phyloP scores from a whole-genome alignment of 2,797 vertebrate genomes.

The Macrochelys suwanniensis region DNA sequence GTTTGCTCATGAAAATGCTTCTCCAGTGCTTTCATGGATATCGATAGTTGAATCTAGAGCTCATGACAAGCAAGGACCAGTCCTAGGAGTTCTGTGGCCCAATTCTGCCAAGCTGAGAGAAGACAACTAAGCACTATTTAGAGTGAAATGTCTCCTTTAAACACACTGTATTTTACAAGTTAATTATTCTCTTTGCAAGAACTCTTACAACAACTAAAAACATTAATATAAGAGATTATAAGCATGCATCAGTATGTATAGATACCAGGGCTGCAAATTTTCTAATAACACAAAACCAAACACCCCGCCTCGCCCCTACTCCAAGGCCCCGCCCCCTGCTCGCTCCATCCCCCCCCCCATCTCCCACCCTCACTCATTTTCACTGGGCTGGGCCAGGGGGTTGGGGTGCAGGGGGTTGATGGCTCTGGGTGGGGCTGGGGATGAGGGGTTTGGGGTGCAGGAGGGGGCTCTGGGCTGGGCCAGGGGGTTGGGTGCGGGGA shows the following conservation, averaged over 20 bases:
- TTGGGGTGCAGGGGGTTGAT: too few relatives aligned
- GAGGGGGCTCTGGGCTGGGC: too few relatives aligned
- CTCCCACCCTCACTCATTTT: too few relatives aligned
- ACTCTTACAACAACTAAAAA: background rate
- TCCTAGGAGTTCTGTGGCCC: conserved; percentile 11
- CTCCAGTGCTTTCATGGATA: background rate
- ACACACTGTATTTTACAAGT: background rate
- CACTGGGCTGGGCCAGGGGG: too few relatives aligned
- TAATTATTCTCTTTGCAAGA: background rate
- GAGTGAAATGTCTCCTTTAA: conserved; percentile 9
- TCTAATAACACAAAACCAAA: too few relatives aligned
- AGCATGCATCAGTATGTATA: background rate
- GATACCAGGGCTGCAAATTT: too few relatives aligned
- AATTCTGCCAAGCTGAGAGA: background rate
- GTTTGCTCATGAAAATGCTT: conserved; percentile 33
- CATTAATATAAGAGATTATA: background rate
- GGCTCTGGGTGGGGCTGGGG: too few relatives aligned
- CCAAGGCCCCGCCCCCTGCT: too few relatives aligned
- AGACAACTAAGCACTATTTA: background rate
- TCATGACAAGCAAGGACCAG: conserved; percentile 12
- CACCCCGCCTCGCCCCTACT: too few relatives aligned
- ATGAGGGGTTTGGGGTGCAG: too few relatives aligned
- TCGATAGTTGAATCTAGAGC: conserved; percentile 19
- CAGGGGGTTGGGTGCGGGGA: too few relatives aligned
- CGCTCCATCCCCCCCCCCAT: too few relatives aligned